Evolutionary conservation across 2,888 invertebrate genomes (phyloP), one percentile per base, ranked within the genome.

Genomic region (Eretmocerus hayati): DNA sequence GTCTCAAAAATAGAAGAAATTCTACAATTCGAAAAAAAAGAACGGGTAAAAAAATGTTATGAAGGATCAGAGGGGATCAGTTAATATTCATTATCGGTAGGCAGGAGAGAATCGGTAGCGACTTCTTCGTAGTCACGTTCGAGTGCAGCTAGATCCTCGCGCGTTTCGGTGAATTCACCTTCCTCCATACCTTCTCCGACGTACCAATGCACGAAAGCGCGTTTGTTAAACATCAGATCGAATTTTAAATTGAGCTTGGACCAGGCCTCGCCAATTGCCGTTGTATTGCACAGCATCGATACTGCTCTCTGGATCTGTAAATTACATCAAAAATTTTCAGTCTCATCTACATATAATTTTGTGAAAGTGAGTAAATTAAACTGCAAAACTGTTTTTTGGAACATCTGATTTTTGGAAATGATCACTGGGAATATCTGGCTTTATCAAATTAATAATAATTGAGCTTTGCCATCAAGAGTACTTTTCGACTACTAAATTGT

Each of bases 181-280:
- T 88, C 88, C 65, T 87, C 87, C 85, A 91, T 90, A 55, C 90
- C 90, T 69, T 89, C 89, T 5, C 86, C 85, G 0, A 87, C 85
- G 67, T 88, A 87, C 95, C 95, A 95, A 74, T 95, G 94, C 16
- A 95, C 92, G 71, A 95, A 95, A 4, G 94, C 94, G 53, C 93
- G 81, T 74, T 94, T 94, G 32, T 92, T 89, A 74, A 91, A 95
- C 92, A 95, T 94, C 62, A 95, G 74, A 74, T 95, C 94, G 71
- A 95, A 93, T 71, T 95, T 95, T 73, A 90, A 90, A 74, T 94
- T 90, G 52, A 95, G 77, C 60, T 90, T 87, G 56, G 85, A 57
- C 69, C 69, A 69, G 1, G 67, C 64, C 47, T 65, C 64, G 30
- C 63, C 65, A 47, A 69, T 69, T 2, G 69, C 68, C 1, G 69